Percentiles rank a stretch among this genome's conserved stretches.
These are phyloP conservation scores for Anoplius nigerrimus DNA, from an alignment of 2,888 invertebrate genomes.

Conservation along the genomic window DNA sequence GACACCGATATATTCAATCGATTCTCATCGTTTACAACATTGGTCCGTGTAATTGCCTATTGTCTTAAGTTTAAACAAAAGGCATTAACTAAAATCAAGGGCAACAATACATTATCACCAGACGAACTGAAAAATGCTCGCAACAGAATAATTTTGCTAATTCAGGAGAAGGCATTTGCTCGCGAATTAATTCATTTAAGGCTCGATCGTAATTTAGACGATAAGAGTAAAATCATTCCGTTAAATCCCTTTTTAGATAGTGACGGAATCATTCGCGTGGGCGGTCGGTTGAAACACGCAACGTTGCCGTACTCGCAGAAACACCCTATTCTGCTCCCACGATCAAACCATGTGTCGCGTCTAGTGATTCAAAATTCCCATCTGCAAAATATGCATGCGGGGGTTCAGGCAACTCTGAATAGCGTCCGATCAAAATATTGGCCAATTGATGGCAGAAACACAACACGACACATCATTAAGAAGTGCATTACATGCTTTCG, in stretches of 20 bases:
- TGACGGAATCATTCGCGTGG: slow-evolving; percentile 35
- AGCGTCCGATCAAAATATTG: slow-evolving; percentile 33
- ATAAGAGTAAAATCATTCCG: background rate
- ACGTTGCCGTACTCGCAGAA: slow-evolving; percentile 21
- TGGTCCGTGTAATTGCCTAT: no score
- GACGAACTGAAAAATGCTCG: no score
- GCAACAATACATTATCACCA: no score
- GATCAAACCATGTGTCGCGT: slow-evolving; percentile 24
- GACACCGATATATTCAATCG: background rate
- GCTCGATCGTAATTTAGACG: no score
- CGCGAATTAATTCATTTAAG: no score
- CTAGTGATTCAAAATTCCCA: slow-evolving; percentile 33
- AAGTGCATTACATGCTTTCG: slow-evolving; percentile 28
- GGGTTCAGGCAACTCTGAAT: slow-evolving; percentile 35
- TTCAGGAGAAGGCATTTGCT: no score
- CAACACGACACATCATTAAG: slow-evolving; percentile 24
- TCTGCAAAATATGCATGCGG: slow-evolving; percentile 21
- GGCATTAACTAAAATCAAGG: background rate
- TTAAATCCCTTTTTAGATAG: slow-evolving; percentile 15
- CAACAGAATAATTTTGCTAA: no score
- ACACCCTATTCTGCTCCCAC: slow-evolving; percentile 37
- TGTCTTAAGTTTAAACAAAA: background rate
- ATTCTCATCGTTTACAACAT: background rate
- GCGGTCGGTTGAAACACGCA: slow-evolving; percentile 36
- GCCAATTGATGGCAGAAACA: slow-evolving; percentile 33